Evolutionary conservation across 23 tunicate genomes (phyloP).

Genomic region (Trididemnum miniatum): DNA sequence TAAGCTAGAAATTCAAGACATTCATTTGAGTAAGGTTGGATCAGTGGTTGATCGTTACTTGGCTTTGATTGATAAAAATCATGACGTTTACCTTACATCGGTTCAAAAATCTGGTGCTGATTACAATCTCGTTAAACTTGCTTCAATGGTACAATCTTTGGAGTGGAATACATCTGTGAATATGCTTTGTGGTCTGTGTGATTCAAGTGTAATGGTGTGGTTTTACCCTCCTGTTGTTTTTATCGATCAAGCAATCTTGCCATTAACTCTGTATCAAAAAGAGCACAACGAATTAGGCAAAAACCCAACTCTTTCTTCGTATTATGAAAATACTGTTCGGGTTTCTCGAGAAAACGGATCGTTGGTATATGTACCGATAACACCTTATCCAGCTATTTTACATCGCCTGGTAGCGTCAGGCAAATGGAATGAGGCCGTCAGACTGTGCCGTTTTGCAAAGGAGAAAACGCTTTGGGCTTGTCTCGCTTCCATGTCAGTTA

Average conservation of each 20-base stretch:
- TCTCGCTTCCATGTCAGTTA: slow-evolving; percentile 86
- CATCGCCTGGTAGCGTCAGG: slow-evolving; percentile 62
- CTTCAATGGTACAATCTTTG: slow-evolving; percentile 82
- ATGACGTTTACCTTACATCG: slow-evolving; percentile 69
- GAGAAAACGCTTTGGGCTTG: slow-evolving; percentile 81
- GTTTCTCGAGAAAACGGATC: slow-evolving; percentile 78
- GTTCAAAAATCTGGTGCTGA: slow-evolving; percentile 35
- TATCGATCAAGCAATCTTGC: slow-evolving; percentile 67
- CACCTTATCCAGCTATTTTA: slow-evolving; percentile 79
- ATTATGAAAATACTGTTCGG: slow-evolving; percentile 51
- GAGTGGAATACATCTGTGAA: slow-evolving; percentile 70
- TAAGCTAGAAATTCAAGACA: slow-evolving; percentile 48
- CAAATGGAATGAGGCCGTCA: slow-evolving; percentile 82
- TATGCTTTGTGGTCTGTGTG: slow-evolving; percentile 84
- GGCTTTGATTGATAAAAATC: slow-evolving; percentile 85
- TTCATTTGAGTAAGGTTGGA: slow-evolving; percentile 71
- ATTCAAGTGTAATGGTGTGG: slow-evolving; percentile 76
- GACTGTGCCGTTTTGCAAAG: slow-evolving; percentile 84
- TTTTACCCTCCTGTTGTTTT: slow-evolving; percentile 70
- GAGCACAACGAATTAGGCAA: slow-evolving; percentile 75
- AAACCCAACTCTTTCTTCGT: slow-evolving; percentile 56
- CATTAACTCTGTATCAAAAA: slow-evolving; percentile 64
- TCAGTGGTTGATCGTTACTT: slow-evolving; percentile 51
- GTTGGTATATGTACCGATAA: slow-evolving; percentile 43
- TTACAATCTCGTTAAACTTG: slow-evolving; percentile 49